Evolutionary conservation across 2,888 invertebrate genomes (phyloP).

Genomic region (Nudaria mundana): DNA sequence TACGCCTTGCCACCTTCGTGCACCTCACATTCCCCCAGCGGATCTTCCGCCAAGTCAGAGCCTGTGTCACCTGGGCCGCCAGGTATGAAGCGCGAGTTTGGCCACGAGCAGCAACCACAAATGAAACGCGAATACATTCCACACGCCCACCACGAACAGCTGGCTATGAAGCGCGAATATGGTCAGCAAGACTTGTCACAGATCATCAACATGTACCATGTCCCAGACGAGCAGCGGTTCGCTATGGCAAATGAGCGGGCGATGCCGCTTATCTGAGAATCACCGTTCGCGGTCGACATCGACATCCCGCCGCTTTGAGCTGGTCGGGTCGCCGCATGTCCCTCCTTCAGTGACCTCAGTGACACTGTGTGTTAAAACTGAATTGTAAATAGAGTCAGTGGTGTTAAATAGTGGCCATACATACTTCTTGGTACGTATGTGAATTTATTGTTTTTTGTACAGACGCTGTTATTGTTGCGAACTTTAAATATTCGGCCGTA

Average conservation of each 20-base stretch:
- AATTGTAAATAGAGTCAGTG: conserved; percentile 57
- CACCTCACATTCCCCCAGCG: conserved; percentile 91
- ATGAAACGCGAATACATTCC: conserved; percentile 78
- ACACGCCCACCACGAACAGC: conserved; percentile 71
- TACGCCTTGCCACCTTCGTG: conserved; percentile 85
- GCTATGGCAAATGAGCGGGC: conserved; percentile 82
- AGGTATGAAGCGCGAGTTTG: conserved; percentile 78
- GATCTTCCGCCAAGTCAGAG: conserved; percentile 94
- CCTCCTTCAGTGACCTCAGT: conserved; percentile 61
- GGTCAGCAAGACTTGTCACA: conserved; percentile 83
- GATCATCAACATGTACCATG: conserved; percentile 85
- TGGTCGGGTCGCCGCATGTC: conserved; percentile 74
- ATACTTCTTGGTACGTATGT: conserved; percentile 75
- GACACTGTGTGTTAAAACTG: conserved; percentile 59
- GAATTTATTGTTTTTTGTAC: conserved; percentile 74
- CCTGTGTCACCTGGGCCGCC: conserved; percentile 90
- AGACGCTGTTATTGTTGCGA: conserved; percentile 68
- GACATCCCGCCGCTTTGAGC: conserved; percentile 84
- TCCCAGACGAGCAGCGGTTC: conserved; percentile 84
- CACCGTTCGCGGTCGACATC: conserved; percentile 84
- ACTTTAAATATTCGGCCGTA: conserved; percentile 60
- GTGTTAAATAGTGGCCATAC: conserved; percentile 67
- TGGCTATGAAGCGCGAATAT: conserved; percentile 87
- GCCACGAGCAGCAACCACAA: conserved; percentile 76
- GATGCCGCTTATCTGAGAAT: conserved; percentile 84